These are phyloP conservation scores for Steinernema carpocapsae DNA, from an alignment of 2,888 invertebrate genomes.

Conservation along the genomic window DNA sequence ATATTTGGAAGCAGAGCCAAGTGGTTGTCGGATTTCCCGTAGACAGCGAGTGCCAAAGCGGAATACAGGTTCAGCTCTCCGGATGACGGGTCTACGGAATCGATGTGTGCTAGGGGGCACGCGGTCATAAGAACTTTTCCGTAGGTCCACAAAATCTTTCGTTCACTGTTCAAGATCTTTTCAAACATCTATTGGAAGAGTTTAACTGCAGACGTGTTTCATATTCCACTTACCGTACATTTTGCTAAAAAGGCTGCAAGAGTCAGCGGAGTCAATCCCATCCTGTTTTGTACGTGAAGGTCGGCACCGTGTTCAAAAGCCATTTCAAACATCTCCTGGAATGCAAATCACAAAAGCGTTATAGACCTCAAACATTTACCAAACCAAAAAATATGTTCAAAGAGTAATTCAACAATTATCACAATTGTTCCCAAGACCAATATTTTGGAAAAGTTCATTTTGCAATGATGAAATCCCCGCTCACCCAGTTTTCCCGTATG, in stretches of 20 bases:
- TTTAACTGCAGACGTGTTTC: neutral
- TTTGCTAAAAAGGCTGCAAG: constrained; percentile 72
- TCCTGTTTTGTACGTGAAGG: constrained; percentile 82
- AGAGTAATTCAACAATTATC: no score
- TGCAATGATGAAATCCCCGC: no score
- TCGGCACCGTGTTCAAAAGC: constrained; percentile 89
- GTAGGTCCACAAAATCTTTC: constrained; percentile 96
- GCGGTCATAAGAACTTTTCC: constrained; percentile 92
- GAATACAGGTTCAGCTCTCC: constrained; percentile 91
- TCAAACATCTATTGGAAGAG: constrained; percentile 79
- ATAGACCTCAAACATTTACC: no score
- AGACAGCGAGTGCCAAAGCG: constrained; percentile 90
- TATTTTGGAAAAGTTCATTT: no score
- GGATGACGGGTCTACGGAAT: constrained; percentile 88
- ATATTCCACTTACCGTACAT: constrained; percentile 49
- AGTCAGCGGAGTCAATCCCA: constrained; percentile 87
- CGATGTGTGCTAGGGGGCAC: constrained; percentile 85
- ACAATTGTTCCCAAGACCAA: no score
- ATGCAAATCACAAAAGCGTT: no score
- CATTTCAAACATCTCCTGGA: constrained; percentile 83
- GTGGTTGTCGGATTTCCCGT: constrained; percentile 58
- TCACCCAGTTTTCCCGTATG: constrained; percentile 81
- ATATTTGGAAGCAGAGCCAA: constrained; percentile 56
- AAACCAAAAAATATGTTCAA: no score
- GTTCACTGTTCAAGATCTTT: constrained; percentile 90